Evolutionary conservation across 1,140 invertebrate genomes (phyloP).

Genomic region (Leptoteleia sp.): DNA sequence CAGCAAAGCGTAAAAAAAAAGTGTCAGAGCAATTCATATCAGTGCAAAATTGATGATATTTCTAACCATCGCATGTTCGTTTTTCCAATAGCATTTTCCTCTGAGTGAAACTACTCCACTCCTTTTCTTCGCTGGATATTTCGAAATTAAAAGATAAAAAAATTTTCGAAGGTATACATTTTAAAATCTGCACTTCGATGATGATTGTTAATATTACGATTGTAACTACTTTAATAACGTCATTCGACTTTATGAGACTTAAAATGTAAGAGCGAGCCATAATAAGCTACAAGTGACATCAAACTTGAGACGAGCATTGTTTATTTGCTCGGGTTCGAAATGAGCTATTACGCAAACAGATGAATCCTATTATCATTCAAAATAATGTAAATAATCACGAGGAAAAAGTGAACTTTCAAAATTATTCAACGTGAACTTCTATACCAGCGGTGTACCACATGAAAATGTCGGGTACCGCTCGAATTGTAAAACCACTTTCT

Average conservation of each 20-base stretch:
- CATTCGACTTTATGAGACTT: conserved; percentile 23
- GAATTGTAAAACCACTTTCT: too few species aligned
- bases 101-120: conserved; percentile 1
- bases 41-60: not conserved
- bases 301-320: not conserved
- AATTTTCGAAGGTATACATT: conserved; percentile 18
- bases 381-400: too few species aligned
- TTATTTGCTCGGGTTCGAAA: too few species aligned
- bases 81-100: conserved; percentile 32
- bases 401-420: too few species aligned
- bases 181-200: conserved; percentile 17
- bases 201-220: conserved; percentile 28
- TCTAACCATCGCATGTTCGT: not conserved
- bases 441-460: too few species aligned
- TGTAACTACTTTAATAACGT: conserved; percentile 24
- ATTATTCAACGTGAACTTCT: too few species aligned
- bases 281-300: conserved; percentile 1
- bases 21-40: not conserved
- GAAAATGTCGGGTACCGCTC: too few species aligned
- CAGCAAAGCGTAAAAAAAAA: not conserved
- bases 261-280: conserved; percentile 10
- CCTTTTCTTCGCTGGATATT: conserved; percentile 4
- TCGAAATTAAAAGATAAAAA: not conserved
- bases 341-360: too few species aligned
- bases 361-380: too few species aligned